Evolutionary conservation across 2,888 invertebrate species (phyloP), one percentile per base, ranked within the genome.

Genomic region (Trachelus troglodyta): DNA sequence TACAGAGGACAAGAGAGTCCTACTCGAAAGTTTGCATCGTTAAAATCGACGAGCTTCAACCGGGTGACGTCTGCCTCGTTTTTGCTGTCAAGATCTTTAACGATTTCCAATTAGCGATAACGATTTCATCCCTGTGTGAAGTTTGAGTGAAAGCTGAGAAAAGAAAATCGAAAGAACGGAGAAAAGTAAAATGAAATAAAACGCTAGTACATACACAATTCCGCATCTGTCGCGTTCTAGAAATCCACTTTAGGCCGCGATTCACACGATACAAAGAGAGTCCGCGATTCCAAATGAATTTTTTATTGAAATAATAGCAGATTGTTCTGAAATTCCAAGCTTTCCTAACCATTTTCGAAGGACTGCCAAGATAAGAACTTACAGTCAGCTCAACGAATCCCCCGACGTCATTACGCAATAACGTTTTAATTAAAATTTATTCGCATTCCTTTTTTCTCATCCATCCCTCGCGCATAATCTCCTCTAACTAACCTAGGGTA

Each of bases 401-500:
- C 33, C 15, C 30, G 15, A 34, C 68, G 33, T 75, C 69, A 23
- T 56, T 56, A 23, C 9, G 56, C 23, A 56, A 56, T 56, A 15
- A 23, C 56, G 56, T 12, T 76, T 78, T 40, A 71, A 76, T 30
- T 30, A n/a, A 78, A 71, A 76, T 78, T 75, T 69, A 78, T 76
- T 71, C 73, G 33, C 34, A n/a, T 40, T 30, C 74, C 56, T 56
- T 75, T 75, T 30, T 35, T 74, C n/a, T 31, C 73, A 11, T 33
- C 77, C 31, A 69, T 23, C 69, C 69, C 23, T 23, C 12, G 15
- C 34, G n/a, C 35, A 34, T 69, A 78, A 78, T 76, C 76, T 73
- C 35, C 78, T 69, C 23, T 35, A 78, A 78, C 78, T 78, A 78
- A 78, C 78, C 78, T 76, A 73, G 76, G 76, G 68, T 76, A 78